Evolutionary conservation across 2,113 vertebrate genomes (phyloP).

Genomic region (Bujurquina vittata): DNA sequence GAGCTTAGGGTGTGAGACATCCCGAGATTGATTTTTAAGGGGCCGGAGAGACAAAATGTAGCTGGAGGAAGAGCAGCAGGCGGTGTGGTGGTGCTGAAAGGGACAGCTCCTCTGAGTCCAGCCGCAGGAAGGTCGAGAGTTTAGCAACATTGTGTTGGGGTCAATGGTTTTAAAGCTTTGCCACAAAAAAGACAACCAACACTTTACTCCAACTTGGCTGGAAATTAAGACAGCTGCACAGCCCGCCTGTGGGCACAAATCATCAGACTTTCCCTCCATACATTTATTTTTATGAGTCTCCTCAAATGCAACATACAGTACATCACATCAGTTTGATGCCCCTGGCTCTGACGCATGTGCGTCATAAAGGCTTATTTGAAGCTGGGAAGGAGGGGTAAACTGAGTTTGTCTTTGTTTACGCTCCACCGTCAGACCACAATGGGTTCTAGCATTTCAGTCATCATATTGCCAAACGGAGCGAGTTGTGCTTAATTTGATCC

Average conservation of each 20-base stretch:
- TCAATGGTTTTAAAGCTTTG: not conserved
- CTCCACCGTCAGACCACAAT: not conserved
- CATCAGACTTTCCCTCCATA: not conserved
- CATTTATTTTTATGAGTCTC: not conserved
- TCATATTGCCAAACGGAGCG: accelerated
- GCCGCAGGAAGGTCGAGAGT: slow-evolving; percentile 8
- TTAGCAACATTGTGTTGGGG: not conserved
- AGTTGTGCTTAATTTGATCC: not conserved
- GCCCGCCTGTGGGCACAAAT: not conserved
- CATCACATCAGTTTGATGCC: slow-evolving; percentile 14
- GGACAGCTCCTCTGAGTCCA: slow-evolving; percentile 65
- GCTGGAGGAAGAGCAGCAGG: not conserved
- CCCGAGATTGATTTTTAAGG: not conserved
- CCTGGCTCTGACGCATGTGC: slow-evolving; percentile 29
- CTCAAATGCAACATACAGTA: not conserved
- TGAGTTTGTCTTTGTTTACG: slow-evolving; percentile 4
- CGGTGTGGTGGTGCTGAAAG: slow-evolving; percentile 67
- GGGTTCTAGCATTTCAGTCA: not conserved
- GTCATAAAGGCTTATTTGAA: slow-evolving; percentile 33
- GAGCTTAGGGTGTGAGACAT: not conserved
- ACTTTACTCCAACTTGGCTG: not conserved
- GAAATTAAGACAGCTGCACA: not conserved
- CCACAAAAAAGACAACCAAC: not conserved
- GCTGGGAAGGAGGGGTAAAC: not conserved
- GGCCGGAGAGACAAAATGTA: not conserved